Percentiles rank a stretch among this genome's conserved stretches.
Conservation (phyloP, 1,140 invertebrate species). For the Hormaphis cornu region DNA sequence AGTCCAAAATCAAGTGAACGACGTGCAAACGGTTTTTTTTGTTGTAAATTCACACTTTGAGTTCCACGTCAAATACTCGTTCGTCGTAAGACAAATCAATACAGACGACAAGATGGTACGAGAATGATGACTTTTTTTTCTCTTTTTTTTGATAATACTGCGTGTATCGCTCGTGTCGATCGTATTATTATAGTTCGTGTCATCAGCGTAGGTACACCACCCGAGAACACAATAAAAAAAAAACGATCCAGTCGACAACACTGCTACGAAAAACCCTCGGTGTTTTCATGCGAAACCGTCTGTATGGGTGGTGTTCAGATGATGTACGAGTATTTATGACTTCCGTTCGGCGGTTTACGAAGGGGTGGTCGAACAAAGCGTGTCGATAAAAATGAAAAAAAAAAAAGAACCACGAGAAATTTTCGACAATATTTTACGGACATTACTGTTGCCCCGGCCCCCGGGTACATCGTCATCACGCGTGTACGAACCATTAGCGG, state of each 20-base stretch:
- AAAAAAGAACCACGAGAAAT: not conserved
- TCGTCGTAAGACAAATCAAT: no score
- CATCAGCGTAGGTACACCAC: no score
- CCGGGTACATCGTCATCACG: not conserved
- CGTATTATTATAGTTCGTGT: no score
- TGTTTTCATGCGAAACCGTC: constrained; percentile 9
- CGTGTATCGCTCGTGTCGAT: no score
- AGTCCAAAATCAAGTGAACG: no score
- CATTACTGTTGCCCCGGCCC: not conserved
- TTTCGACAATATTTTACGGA: not conserved
- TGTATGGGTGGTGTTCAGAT: constrained; percentile 13
- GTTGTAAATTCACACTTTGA: no score
- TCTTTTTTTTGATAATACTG: no score
- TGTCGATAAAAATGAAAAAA: constrained; percentile 15
- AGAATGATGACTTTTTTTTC: no score
- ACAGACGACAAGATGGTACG: no score
- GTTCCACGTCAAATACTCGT: no score
- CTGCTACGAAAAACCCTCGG: not conserved
- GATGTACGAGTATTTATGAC: not conserved
- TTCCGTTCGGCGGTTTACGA: constrained; percentile 9
- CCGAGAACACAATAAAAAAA: not conserved
- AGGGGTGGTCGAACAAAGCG: constrained; percentile 7
- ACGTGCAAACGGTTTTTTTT: no score
- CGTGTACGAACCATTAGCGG: constrained; percentile 10
- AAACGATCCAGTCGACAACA: not conserved